phyloP scores from a whole-genome alignment of 2,888 invertebrate genomes.

The Acleris holmiana region DNA sequence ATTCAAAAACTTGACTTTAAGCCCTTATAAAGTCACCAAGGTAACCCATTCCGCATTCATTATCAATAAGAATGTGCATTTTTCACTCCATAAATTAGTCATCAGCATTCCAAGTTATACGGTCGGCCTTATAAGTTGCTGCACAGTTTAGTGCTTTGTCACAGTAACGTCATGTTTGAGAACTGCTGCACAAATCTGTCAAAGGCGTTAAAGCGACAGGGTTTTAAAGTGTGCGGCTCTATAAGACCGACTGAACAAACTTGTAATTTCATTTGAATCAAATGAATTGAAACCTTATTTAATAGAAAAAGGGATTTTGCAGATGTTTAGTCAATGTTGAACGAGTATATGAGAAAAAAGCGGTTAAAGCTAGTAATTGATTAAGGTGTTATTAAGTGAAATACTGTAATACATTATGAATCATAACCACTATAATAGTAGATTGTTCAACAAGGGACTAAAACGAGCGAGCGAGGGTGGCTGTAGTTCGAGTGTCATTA shows the following conservation, averaged over 20 bases:
- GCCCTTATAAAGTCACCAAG: conserved; percentile 15
- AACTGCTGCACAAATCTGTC: too few relatives aligned
- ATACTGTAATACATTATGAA: neutral
- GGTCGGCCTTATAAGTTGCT: too few relatives aligned
- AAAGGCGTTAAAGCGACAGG: too few relatives aligned
- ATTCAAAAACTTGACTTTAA: conserved; percentile 28
- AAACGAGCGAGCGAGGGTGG: too few relatives aligned
- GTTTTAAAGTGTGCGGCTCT: too few relatives aligned
- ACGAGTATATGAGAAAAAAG: neutral
- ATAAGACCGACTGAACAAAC: neutral
- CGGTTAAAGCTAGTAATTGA: too few relatives aligned
- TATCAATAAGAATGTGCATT: conserved; percentile 8
- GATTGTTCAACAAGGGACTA: too few relatives aligned
- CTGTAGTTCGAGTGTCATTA: too few relatives aligned
- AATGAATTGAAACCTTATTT: neutral
- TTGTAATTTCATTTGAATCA: too few relatives aligned
- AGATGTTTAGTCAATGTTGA: neutral
- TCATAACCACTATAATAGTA: too few relatives aligned
- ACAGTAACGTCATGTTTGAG: too few relatives aligned
- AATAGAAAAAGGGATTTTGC: neutral
- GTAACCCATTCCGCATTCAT: conserved; percentile 29
- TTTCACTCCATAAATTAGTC: conserved; percentile 24
- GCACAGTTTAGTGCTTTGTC: too few relatives aligned
- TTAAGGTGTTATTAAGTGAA: neutral
- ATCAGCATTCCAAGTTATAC: conserved; percentile 10